Percentiles rank a stretch among this genome's conserved stretches.
Conservation (phyloP, 1,140 invertebrate genomes). For the Bombus pyrosoma region DNA sequence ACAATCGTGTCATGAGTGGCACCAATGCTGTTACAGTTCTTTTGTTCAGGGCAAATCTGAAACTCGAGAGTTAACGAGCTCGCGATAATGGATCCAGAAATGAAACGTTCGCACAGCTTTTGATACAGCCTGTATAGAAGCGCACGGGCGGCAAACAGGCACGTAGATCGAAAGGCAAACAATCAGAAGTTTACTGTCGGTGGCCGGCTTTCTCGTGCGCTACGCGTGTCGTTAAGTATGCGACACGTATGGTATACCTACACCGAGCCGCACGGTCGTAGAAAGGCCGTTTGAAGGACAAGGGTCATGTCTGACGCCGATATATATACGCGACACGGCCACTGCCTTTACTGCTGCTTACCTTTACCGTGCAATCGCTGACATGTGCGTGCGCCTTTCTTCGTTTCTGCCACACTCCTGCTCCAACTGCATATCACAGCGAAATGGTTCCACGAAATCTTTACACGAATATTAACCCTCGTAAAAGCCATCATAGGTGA, state of each 20-base stretch:
- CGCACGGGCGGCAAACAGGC: not conserved
- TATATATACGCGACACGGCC: slow-evolving; percentile 53
- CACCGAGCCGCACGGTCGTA: slow-evolving; percentile 59
- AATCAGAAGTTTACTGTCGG: slow-evolving; percentile 50
- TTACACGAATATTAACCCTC: not conserved
- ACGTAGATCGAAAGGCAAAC: slow-evolving; percentile 39
- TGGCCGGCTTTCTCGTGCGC: slow-evolving; percentile 62
- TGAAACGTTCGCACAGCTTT: not conserved
- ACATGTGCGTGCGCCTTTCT: slow-evolving; percentile 31
- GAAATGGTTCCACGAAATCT: not conserved
- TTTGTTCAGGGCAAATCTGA: no score
- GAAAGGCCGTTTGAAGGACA: slow-evolving; percentile 78
- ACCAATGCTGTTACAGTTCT: no score
- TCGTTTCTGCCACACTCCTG: not conserved
- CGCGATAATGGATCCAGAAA: not conserved
- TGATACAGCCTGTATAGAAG: not conserved
- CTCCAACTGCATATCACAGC: slow-evolving; percentile 4
- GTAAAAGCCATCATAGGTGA: not conserved
- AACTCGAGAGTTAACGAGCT: not conserved
- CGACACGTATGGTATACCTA: slow-evolving; percentile 58
- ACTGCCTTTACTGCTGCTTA: slow-evolving; percentile 64
- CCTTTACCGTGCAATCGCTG: slow-evolving; percentile 54
- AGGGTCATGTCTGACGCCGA: slow-evolving; percentile 69
- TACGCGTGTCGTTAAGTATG: slow-evolving; percentile 67
- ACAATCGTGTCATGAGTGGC: no score